Evolutionary conservation across 2,113 vertebrate genomes (phyloP), one percentile per base, ranked within the genome.

Genomic region (Podarcis cretensis): DNA sequence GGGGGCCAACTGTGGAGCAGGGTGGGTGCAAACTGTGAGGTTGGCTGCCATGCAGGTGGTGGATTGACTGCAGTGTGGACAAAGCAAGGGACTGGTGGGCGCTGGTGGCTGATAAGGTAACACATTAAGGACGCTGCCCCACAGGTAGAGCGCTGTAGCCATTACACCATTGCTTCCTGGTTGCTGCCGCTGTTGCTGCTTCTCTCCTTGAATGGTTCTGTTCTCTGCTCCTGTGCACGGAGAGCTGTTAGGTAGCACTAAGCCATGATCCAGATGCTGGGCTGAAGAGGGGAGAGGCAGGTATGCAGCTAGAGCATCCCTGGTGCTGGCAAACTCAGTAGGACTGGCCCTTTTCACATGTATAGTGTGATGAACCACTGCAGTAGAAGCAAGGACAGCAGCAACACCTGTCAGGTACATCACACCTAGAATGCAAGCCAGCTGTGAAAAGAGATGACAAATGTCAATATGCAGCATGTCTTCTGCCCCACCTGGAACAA

Each of bases 401-500:
- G 98, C 98, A 1, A 99, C 97, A 10, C 98, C 97, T 0, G 98
- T 98, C 90, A 99, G 96, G 85, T 99, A 99, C 25, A 99, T 96
- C 89, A 99, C 93, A 0, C 98, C 97, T 80, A 99, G 95, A 93
- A 99, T 97, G 90, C 99, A 99, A 82, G 98, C 98, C 40, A 99
- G 96, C 99, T 99, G 94, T 9, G n/a, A 65, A 40, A 89, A 69
- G 90, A 63, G 84, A 84, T 54, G 71, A 54, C 12, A 14, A 81
- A 20, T 35, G 10, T 25, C 35, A 73, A 65, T n/a, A 86, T 23
- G 40, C 71, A 71, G 6, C 6, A 9, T 63, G 27, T 27, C 54
- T 73, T 75, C 18, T 37, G 25, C 43, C 27, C 13, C 32, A 43
- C 32, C 48, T 40, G 37, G 12, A 30, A 23, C 57, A 43, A 86